Evolutionary conservation across 2,797 vertebrate species (phyloP).

Genomic region (Peromyscus attwateri): DNA sequence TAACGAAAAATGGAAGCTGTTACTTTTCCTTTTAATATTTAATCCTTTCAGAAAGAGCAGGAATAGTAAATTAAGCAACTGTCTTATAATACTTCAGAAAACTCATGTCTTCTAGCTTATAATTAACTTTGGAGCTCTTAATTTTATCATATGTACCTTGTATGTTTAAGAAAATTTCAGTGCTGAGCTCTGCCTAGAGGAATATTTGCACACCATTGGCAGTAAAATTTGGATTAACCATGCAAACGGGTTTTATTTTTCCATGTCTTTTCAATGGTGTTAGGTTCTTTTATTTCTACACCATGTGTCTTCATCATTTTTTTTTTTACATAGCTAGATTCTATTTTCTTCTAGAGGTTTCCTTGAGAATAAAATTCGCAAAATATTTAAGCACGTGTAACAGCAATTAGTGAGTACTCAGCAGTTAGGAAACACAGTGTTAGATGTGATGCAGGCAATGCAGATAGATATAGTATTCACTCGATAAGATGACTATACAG

Average conservation of each 20-base stretch:
- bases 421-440: background rate
- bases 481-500: background rate
- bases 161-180: background rate
- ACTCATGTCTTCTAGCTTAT: background rate
- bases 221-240: background rate
- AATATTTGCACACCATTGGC: background rate
- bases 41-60: background rate
- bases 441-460: background rate
- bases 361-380: slow-evolving; percentile 47
- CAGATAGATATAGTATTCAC: background rate
- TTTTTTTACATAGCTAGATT: slow-evolving; percentile 10
- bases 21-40: slow-evolving; percentile 3
- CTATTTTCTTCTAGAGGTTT: slow-evolving; percentile 25
- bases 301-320: background rate
- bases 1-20: background rate
- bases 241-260: background rate
- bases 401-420: background rate
- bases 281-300: background rate
- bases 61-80: background rate
- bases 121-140: background rate
- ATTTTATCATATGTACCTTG: background rate
- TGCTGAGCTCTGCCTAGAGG: background rate
- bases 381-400: slow-evolving; percentile 33
- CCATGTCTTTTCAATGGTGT: background rate
- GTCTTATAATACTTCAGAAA: background rate